Percentiles rank a stretch among this genome's conserved stretches.
These are phyloP conservation scores for Diarsia brunnea DNA, from an alignment of 2,888 invertebrate species.

Conservation along the genomic window DNA sequence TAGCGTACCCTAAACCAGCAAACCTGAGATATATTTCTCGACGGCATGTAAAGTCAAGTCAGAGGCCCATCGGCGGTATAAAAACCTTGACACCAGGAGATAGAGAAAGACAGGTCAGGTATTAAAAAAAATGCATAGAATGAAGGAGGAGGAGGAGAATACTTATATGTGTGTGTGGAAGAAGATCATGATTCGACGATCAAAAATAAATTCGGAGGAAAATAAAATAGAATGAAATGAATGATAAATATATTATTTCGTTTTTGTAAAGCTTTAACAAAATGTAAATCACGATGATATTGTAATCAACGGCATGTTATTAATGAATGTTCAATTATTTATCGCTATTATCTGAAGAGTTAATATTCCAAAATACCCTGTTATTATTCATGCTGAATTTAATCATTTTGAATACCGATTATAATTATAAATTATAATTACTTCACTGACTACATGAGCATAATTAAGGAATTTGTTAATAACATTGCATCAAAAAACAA, in stretches of 20 bases:
- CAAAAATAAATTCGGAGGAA: not conserved
- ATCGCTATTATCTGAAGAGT: not conserved
- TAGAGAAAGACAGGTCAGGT: no score
- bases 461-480: not conserved
- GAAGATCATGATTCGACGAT: not conserved
- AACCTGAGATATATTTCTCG: no score
- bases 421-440: not conserved
- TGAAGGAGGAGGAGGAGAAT: no score
- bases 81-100: no score
- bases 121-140: no score
- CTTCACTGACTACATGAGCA: not conserved
- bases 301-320: not conserved
- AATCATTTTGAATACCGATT: not conserved
- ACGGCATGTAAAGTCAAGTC: no score
- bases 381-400: not conserved
- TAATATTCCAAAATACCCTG: not conserved
- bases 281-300: constrained; percentile 9
- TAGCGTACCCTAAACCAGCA: no score
- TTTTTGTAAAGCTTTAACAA: constrained; percentile 1
- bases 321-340: constrained; percentile 15
- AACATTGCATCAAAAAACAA: not conserved
- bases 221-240: not conserved
- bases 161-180: not conserved
- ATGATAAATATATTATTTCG: not conserved
- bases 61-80: no score